Percentiles rank a stretch among this genome's conserved stretches.
These are phyloP conservation scores for Epinephelus moara DNA, from an alignment of 2,113 vertebrate species.

Conservation along the genomic window DNA sequence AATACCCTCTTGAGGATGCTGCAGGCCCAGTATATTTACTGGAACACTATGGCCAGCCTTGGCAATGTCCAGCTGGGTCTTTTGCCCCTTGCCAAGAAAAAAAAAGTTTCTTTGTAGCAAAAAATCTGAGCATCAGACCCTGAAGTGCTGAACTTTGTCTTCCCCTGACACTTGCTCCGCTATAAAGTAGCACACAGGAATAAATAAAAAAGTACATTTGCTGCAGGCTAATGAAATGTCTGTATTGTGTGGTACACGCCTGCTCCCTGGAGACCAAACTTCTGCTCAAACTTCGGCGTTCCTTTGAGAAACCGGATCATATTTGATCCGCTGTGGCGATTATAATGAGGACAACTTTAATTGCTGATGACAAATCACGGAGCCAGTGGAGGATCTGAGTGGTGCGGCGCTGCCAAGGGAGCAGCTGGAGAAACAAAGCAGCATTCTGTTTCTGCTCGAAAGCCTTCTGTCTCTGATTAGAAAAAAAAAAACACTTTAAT, in stretches of 20 bases:
- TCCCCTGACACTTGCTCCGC: conserved; percentile 37
- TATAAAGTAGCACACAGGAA: conserved; percentile 29
- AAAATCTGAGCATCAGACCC: conserved; percentile 18
- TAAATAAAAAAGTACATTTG: background rate
- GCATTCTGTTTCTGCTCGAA: conserved; percentile 69
- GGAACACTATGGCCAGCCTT: conserved; percentile 21
- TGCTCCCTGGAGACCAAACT: background rate
- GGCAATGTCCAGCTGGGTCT: conserved; percentile 25
- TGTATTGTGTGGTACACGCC: background rate
- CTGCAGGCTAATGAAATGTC: background rate
- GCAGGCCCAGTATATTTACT: conserved; percentile 27
- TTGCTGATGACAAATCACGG: conserved; percentile 68
- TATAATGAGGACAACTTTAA: conserved; percentile 62
- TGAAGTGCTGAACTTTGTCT: conserved; percentile 14
- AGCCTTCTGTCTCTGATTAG: conserved; percentile 55
- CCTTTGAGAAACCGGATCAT: conserved; percentile 28
- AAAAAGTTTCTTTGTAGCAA: conserved; percentile 10
- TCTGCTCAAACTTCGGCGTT: conserved; percentile 10
- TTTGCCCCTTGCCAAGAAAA: conserved; percentile 26
- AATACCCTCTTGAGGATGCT: background rate
- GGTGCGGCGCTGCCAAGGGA: conserved; percentile 55
- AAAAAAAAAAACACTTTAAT: conserved; percentile 45
- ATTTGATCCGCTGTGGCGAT: conserved; percentile 34
- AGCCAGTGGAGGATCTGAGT: conserved; percentile 54
- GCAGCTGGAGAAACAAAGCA: conserved; percentile 77